phyloP scores from a whole-genome alignment of 2,888 invertebrate genomes.

The Dichetophora obliterata region DNA sequence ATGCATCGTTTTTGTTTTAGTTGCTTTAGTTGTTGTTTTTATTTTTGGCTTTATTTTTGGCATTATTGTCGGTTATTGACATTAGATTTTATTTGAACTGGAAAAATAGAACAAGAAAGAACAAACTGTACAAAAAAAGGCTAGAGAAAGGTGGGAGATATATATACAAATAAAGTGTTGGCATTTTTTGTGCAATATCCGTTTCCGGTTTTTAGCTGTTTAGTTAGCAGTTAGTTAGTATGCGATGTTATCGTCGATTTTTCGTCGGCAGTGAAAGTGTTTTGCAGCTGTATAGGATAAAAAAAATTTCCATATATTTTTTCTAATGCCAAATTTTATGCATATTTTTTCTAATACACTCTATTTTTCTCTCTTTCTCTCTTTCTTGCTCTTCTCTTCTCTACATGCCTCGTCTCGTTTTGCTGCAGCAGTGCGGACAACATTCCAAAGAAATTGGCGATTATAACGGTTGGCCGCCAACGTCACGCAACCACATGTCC shows the following conservation, averaged over 20 bases:
- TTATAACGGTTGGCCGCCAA: constrained; percentile 69
- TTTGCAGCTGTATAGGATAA: constrained; percentile 1
- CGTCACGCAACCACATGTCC: constrained; percentile 68
- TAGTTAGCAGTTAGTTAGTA: neutral
- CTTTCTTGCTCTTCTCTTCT: constrained; percentile 23
- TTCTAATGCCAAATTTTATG: constrained; percentile 12
- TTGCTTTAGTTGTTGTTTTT: neutral
- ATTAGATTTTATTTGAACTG: neutral
- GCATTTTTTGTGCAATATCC: neutral
- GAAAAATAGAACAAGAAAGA: neutral
- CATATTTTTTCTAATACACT: neutral
- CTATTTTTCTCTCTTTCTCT: constrained; percentile 40
- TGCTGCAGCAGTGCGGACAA: constrained; percentile 60
- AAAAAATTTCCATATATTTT: constrained; percentile 27
- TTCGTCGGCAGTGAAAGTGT: constrained; percentile 25
- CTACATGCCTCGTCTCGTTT: constrained; percentile 35
- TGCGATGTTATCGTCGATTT: neutral
- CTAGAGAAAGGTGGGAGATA: neutral
- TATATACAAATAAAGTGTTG: neutral
- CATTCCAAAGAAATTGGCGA: constrained; percentile 69
- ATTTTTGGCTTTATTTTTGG: neutral
- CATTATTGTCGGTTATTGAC: neutral
- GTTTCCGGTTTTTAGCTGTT: neutral
- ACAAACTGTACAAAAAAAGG: neutral
- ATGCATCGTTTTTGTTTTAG: neutral